Conservation (phyloP, 2,888 invertebrate species). For the Carabus problematicus region DNA sequence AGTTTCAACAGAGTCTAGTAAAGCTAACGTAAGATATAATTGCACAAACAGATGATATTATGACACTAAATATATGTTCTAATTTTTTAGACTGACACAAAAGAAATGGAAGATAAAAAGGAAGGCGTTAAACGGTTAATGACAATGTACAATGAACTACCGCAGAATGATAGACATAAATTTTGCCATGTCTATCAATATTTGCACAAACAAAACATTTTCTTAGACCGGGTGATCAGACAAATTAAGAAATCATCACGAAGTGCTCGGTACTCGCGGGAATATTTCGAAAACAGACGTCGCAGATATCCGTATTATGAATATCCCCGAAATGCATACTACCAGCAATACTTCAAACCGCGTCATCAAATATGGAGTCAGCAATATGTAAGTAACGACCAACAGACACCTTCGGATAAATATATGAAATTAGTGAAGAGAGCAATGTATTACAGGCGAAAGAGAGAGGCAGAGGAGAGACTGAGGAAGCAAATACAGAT, state of each 20-base stretch:
- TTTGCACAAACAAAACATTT: slow-evolving; percentile 21
- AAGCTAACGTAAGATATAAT: too few species aligned
- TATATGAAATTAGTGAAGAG: slow-evolving; percentile 25
- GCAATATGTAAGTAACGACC: slow-evolving; percentile 13
- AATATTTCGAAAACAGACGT: background rate
- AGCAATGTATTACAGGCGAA: slow-evolving; percentile 24
- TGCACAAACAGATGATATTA: too few species aligned
- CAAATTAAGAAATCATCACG: background rate
- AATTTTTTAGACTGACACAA: slow-evolving; percentile 10
- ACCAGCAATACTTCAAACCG: too few species aligned
- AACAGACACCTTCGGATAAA: slow-evolving; percentile 12
- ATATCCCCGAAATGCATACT: slow-evolving; percentile 4
- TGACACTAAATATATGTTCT: background rate
- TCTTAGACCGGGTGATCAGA: slow-evolving; percentile 14
- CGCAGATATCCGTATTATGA: background rate
- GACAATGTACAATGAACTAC: slow-evolving; percentile 12
- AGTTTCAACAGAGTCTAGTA: too few species aligned
- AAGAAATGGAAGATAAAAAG: slow-evolving; percentile 12
- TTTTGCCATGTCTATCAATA: slow-evolving; percentile 16
- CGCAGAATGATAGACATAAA: slow-evolving; percentile 5
- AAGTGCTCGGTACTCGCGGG: background rate
- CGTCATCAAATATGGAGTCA: too few species aligned
- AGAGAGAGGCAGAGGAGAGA: slow-evolving; percentile 6
- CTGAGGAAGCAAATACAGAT: background rate
- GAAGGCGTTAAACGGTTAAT: slow-evolving; percentile 15